A percentile compares a stretch with the other conserved stretches of the same genome.
Conservation (phyloP, 2,888 invertebrate genomes). For the Apomyelois bistriatella region DNA sequence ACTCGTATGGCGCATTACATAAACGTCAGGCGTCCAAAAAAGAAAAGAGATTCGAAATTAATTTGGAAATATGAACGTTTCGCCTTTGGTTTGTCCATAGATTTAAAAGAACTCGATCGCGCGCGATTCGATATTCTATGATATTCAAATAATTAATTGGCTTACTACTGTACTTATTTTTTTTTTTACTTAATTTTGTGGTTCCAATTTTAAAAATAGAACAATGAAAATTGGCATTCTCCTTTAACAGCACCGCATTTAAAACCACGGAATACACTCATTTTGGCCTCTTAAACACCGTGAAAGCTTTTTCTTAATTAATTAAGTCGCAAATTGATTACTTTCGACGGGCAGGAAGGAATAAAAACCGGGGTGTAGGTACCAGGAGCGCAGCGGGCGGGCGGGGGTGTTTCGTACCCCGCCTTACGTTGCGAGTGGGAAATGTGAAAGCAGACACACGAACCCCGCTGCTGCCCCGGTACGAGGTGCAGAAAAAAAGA, state of each 20-base stretch:
- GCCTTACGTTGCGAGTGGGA: slow-evolving; percentile 75
- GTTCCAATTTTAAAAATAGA: neutral
- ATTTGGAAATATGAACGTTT: too few relatives aligned
- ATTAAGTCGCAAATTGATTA: slow-evolving; percentile 79
- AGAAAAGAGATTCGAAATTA: too few relatives aligned
- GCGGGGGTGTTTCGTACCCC: slow-evolving; percentile 54
- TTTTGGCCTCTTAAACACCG: slow-evolving; percentile 30
- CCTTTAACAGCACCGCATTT: slow-evolving; percentile 7
- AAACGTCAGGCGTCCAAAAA: too few relatives aligned
- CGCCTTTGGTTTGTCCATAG: too few relatives aligned
- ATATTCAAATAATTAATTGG: too few relatives aligned
- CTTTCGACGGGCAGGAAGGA: slow-evolving; percentile 74
- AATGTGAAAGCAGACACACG: slow-evolving; percentile 80
- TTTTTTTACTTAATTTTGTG: neutral
- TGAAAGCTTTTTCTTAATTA: slow-evolving; percentile 72
- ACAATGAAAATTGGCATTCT: slow-evolving; percentile 17
- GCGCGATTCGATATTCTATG: too few relatives aligned
- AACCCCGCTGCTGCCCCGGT: slow-evolving; percentile 72
- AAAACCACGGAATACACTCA: slow-evolving; percentile 2
- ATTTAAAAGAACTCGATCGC: too few relatives aligned
- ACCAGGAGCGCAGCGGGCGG: slow-evolving; percentile 63
- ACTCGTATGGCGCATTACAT: too few relatives aligned
- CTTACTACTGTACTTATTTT: neutral
- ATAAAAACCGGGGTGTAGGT: slow-evolving; percentile 73
- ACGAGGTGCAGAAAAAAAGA: slow-evolving; percentile 47